Conservation (phyloP, 2,113 vertebrate species). For the Phoxinus phoxinus region DNA sequence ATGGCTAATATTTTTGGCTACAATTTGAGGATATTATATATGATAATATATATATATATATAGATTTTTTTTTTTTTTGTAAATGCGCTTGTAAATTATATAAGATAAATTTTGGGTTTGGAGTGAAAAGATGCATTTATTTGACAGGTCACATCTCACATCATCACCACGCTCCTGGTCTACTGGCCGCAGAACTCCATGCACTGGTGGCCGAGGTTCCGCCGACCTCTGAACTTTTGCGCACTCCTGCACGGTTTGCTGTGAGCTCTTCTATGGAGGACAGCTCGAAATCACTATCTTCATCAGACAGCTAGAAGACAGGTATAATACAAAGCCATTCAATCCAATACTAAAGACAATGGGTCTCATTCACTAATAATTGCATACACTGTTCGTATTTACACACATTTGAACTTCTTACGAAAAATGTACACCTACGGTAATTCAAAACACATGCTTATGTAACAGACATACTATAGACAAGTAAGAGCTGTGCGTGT, state of each 20-base stretch:
- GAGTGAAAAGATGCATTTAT: constrained; percentile 4
- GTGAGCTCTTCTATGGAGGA: constrained; percentile 72
- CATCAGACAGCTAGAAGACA: constrained; percentile 61
- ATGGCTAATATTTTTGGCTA: background rate
- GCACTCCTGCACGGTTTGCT: constrained; percentile 49
- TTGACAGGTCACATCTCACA: background rate
- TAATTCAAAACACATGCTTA: no score
- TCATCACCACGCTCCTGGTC: constrained; percentile 64
- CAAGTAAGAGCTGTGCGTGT: no score
- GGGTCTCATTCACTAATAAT: no score
- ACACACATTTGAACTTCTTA: no score
- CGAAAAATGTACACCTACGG: no score
- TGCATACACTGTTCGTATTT: no score
- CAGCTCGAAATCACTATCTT: constrained; percentile 68
- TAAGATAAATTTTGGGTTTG: background rate
- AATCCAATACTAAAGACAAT: background rate
- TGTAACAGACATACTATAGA: no score
- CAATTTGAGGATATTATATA: background rate
- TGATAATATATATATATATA: no score
- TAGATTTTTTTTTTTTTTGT: background rate
- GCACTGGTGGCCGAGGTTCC: constrained; percentile 50
- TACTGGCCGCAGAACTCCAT: constrained; percentile 64
- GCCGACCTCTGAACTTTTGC: constrained; percentile 48
- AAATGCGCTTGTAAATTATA: background rate
- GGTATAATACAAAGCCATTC: background rate